Conservation (phyloP, 2,888 invertebrate genomes). For the Ferdinandea cuprea region DNA sequence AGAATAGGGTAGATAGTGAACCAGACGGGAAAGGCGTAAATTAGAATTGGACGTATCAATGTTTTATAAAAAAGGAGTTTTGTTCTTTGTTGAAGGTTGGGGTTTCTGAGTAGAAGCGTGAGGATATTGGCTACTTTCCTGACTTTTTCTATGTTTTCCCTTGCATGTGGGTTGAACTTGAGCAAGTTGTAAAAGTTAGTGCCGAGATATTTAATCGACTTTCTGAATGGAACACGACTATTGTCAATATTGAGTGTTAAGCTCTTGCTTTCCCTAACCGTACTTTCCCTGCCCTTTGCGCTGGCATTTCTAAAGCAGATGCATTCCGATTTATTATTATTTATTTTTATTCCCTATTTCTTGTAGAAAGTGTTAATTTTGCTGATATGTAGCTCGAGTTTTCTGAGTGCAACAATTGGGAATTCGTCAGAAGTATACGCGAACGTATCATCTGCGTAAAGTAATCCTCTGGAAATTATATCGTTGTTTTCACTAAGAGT, state of each 20-base stretch:
- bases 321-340: constrained; percentile 2
- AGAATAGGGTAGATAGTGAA: background rate
- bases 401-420: background rate
- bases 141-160: background rate
- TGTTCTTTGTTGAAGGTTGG: background rate
- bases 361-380: constrained; percentile 4
- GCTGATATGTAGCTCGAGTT: background rate
- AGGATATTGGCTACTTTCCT: background rate
- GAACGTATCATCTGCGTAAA: constrained; percentile 28
- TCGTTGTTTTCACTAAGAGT: background rate
- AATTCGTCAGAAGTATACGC: background rate
- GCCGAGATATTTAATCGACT: background rate
- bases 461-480: background rate
- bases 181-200: background rate
- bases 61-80: background rate
- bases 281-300: background rate
- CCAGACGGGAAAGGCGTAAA: background rate
- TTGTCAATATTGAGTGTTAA: background rate
- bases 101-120: background rate
- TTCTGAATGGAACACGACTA: background rate
- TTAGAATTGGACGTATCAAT: background rate
- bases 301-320: constrained; percentile 21
- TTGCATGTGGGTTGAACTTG: background rate
- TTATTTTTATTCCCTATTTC: constrained; percentile 18
- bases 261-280: background rate